These are phyloP conservation scores for Muscicapa comitata DNA, from an alignment of 2,797 vertebrate species.

Conservation along the genomic window DNA sequence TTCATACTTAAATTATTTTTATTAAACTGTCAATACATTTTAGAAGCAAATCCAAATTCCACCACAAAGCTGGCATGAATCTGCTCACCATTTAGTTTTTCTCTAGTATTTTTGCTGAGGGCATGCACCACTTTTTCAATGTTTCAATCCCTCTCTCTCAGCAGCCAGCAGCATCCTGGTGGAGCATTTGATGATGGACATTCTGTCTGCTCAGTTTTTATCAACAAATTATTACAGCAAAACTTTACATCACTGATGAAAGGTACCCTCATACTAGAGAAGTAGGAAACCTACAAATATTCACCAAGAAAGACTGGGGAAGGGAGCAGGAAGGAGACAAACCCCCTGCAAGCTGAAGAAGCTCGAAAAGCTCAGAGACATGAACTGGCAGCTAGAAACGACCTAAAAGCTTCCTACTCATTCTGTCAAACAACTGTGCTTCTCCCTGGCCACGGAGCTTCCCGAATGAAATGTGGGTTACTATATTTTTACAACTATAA, in stretches of 20 bases:
- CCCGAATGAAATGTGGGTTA: background rate
- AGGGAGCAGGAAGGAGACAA: background rate
- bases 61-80: background rate
- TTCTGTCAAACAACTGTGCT: background rate
- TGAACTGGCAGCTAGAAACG: background rate
- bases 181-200: background rate
- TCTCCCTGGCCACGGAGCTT: background rate
- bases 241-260: background rate
- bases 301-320: background rate
- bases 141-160: background rate
- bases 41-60: background rate
- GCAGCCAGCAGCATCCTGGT: background rate
- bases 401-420: background rate
- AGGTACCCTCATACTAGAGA: background rate
- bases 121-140: background rate
- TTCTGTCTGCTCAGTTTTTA: background rate
- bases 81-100: background rate
- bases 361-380: background rate
- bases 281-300: background rate
- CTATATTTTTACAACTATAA: background rate
- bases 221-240: background rate
- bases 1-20: background rate
- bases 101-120: background rate
- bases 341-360: background rate
- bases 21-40: background rate